Conservation (phyloP, 2,113 vertebrate genomes). For the Propithecus coquereli region DNA sequence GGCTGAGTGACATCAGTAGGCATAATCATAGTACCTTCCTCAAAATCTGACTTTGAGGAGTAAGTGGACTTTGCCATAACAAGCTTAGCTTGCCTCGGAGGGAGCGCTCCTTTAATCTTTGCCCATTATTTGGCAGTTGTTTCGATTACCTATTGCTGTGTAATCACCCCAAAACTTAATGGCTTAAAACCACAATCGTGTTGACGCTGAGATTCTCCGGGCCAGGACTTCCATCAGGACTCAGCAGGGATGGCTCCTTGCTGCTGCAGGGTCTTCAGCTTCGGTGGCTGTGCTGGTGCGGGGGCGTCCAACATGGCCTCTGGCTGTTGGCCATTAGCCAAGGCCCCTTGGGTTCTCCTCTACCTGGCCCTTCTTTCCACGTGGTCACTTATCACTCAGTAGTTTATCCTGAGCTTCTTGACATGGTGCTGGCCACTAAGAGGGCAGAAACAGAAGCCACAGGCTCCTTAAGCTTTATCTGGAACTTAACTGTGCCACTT, state of each 20-base stretch:
- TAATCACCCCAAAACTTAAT: too few relatives aligned
- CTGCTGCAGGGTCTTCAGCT: rapidly evolving
- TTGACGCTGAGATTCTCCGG: rapidly evolving
- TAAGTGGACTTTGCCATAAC: rapidly evolving
- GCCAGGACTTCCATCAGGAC: neutral
- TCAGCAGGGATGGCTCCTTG: neutral
- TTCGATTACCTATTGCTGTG: rapidly evolving
- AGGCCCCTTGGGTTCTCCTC: neutral
- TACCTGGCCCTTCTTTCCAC: rapidly evolving
- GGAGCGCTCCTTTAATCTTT: rapidly evolving
- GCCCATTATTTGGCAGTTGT: too few relatives aligned
- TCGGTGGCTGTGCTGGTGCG: rapidly evolving
- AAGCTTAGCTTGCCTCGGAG: neutral
- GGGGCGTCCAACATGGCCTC: neutral
- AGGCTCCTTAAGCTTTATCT: neutral
- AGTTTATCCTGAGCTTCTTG: neutral
- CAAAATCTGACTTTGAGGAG: rapidly evolving
- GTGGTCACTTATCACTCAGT: neutral
- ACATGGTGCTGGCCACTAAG: neutral
- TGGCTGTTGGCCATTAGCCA: neutral
- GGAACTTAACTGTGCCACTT: neutral
- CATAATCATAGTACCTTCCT: neutral
- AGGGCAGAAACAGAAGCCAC: neutral
- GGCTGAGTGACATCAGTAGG: neutral
- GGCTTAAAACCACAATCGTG: neutral